Percentiles rank a stretch among this genome's conserved stretches.
Evolutionary conservation across 2,797 vertebrate species (phyloP).

Genomic region (Sebastes itinus): DNA sequence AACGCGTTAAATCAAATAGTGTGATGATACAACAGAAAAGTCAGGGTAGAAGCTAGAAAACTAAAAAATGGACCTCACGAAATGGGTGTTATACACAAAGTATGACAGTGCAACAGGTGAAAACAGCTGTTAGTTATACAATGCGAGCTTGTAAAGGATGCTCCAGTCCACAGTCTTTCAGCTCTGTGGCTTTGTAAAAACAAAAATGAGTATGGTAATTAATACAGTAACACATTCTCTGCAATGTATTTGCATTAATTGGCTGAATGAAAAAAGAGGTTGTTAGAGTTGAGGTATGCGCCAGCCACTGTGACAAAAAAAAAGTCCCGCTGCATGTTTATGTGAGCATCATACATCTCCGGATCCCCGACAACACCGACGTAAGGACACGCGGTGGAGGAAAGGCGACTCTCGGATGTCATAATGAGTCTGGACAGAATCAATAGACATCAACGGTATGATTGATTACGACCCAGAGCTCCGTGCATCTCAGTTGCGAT

Average conservation of each 20-base stretch:
- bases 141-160: background rate
- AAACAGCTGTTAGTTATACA: background rate
- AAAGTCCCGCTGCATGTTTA: background rate
- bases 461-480: slow-evolving; percentile 66
- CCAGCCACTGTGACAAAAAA: background rate
- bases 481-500: slow-evolving; percentile 27
- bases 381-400: background rate
- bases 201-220: background rate
- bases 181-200: background rate
- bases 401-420: slow-evolving; percentile 24
- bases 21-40: background rate
- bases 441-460: slow-evolving; percentile 62
- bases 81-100: background rate
- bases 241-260: background rate
- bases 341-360: background rate
- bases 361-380: background rate
- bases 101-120: background rate
- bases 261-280: background rate
- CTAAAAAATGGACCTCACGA: background rate
- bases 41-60: background rate
- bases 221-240: background rate
- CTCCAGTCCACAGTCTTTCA: background rate
- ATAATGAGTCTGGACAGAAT: slow-evolving; percentile 56
- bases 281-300: background rate
- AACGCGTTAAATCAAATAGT: background rate